phyloP scores from a whole-genome alignment of 2,113 vertebrate genomes.

The Dunckerocampus dactyliophorus region DNA sequence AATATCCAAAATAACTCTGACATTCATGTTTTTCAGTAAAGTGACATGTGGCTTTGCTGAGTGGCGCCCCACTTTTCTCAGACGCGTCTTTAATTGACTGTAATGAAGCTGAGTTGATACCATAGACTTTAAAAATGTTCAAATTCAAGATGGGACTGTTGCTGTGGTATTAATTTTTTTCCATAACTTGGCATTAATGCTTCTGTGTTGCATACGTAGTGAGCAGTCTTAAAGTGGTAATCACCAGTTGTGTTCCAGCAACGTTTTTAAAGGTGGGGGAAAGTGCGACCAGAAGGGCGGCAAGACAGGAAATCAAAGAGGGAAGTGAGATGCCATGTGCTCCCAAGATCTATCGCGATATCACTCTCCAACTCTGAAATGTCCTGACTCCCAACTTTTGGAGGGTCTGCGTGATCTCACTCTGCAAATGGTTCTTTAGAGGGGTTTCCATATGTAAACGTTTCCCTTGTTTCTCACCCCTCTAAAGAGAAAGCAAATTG shows the following conservation, averaged over 20 bases:
- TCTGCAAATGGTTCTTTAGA: conserved; percentile 23
- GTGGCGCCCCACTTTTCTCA: background rate
- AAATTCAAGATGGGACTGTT: conserved; percentile 3
- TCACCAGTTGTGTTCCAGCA: conserved; percentile 23
- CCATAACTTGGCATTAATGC: background rate
- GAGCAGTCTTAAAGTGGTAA: conserved; percentile 9
- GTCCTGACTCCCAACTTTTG: conserved; percentile 31
- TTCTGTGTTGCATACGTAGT: conserved; percentile 11
- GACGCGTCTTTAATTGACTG: no score
- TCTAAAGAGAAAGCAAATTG: conserved; percentile 20
- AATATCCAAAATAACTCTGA: background rate
- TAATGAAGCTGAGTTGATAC: background rate
- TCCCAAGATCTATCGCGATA: conserved; percentile 15
- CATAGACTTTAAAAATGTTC: background rate
- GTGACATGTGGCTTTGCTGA: conserved; percentile 16
- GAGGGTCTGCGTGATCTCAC: conserved; percentile 15
- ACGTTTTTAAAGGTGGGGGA: conserved; percentile 17
- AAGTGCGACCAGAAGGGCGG: conserved; percentile 17
- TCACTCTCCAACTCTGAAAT: conserved; percentile 29
- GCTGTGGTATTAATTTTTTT: conserved; percentile 3
- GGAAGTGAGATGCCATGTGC: conserved; percentile 16
- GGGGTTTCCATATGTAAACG: conserved; percentile 18
- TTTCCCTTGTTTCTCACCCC: conserved; percentile 47
- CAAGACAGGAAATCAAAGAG: conserved; percentile 44
- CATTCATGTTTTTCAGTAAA: background rate